A percentile compares a stretch with the other conserved stretches of the same genome.
Evolutionary conservation across 2,113 vertebrate species (phyloP).

Genomic region (Chrysemys picta): DNA sequence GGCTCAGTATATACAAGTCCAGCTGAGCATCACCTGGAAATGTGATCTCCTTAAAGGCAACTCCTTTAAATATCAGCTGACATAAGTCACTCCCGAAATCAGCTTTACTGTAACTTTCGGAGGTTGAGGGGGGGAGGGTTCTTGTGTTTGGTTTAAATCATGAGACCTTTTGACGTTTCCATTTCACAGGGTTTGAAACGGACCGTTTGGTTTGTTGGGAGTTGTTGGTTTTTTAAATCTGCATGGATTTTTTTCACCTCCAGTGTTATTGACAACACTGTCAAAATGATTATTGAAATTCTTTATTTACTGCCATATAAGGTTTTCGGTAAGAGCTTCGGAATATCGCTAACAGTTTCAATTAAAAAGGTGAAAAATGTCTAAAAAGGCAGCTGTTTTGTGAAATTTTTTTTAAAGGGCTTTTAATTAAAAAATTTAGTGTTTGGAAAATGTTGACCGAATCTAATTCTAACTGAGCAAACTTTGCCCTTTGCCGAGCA

Average conservation of each 20-base stretch:
- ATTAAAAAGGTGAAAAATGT: not conserved
- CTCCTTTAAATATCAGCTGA: not conserved
- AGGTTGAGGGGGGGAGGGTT: not conserved
- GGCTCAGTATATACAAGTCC: not conserved
- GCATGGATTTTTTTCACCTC: not conserved
- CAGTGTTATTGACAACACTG: not conserved
- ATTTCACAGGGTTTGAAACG: not conserved
- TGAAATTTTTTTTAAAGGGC: not conserved
- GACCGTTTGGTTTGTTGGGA: not conserved
- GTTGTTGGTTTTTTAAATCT: not conserved
- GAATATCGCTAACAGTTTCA: not conserved
- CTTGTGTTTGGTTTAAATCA: no score
- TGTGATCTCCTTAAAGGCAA: not conserved
- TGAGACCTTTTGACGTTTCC: not conserved
- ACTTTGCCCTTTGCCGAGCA: not conserved
- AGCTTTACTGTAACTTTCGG: not conserved
- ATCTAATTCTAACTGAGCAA: not conserved
- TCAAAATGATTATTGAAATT: not conserved
- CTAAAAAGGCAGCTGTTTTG: not conserved
- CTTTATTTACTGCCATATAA: not conserved
- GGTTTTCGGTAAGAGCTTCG: not conserved
- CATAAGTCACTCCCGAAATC: not conserved
- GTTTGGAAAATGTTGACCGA: not conserved
- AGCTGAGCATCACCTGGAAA: not conserved
- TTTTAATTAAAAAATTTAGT: not conserved